Conservation (phyloP, 2,888 invertebrate species). For the Allolobophora icterica region DNA sequence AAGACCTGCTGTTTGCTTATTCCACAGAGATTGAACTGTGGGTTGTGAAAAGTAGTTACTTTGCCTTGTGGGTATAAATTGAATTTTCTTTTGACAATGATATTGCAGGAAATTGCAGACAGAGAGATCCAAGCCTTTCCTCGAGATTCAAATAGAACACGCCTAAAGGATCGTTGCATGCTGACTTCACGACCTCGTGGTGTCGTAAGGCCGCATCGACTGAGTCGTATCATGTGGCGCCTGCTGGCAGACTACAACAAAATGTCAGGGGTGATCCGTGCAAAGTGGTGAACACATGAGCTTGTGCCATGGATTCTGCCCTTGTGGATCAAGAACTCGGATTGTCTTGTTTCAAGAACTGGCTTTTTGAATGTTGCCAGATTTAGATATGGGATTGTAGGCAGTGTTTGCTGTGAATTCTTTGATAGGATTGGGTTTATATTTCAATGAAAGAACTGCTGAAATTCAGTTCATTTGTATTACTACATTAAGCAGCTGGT, state of each 20-base stretch:
- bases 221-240: constrained; percentile 89
- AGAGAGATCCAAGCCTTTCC: constrained; percentile 78
- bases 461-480: not conserved
- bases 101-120: constrained; percentile 76
- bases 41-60: not conserved
- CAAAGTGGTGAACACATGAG: constrained; percentile 77
- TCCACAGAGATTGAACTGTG: not conserved
- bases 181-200: constrained; percentile 87
- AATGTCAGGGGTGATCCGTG: constrained; percentile 86
- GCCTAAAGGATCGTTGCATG: constrained; percentile 76
- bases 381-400: too few species aligned
- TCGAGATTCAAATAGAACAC: constrained; percentile 56
- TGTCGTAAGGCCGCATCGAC: constrained; percentile 79
- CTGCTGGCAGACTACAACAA: constrained; percentile 91
- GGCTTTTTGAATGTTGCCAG: not conserved
- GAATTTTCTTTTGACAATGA: not conserved
- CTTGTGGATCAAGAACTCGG: constrained; percentile 29
- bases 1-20: not conserved
- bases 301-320: not conserved
- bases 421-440: not conserved
- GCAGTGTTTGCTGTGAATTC: not conserved
- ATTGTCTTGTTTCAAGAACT: not conserved
- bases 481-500: too few species aligned
- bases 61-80: not conserved
- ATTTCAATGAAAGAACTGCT: not conserved